Evolutionary conservation across 2,888 invertebrate genomes (phyloP), one percentile per base, ranked within the genome.

Genomic region (Pseudococcus longispinus): DNA sequence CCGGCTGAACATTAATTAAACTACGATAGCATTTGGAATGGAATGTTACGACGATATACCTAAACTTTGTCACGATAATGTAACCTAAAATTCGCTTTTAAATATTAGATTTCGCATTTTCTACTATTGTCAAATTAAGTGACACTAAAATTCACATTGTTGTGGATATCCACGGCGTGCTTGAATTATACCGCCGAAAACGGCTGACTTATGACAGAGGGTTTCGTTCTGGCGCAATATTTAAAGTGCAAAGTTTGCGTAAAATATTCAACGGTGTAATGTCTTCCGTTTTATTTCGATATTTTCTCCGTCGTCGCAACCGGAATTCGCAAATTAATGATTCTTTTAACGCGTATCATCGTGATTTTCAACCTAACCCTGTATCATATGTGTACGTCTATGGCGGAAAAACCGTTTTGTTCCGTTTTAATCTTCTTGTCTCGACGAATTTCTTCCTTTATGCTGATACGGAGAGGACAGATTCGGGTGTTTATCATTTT

Each of bases 101-200:
- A 70, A 70, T 70, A 70, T 70, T 70, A 70, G 70, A 70, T 70
- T 70, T 70, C 70, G 29, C 70, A 18, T 70, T 70, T 70, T 70
- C 70, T 15, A 29, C 70, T 29, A 70, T 70, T 70, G 70, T 70
- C 70, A 70, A 70, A 70, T 70, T 70, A 70, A 70, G 70, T 70
- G 70, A 70, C 70, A 70, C 29, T 29, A 9, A 70, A 70, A 15
- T 29, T 70, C 70, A 18, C 70, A 29, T 70, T 70, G 70, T 70
- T 70, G 70, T 70, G 70, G 29, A 70, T 70, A 70, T 70, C 70
- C 70, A 60, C 60, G 23, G 60, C 60, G 70, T 32, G 70, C 29
- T 70, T 70, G 29, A 70, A 70, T 70, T 70, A 60, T 60, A 70
- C 70, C 70, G 6, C 70, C 70, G 70, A 70, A 37, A 70, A 70